phyloP scores from a whole-genome alignment of 2,797 vertebrate genomes.

The Oryzias dopingdopingensis region DNA sequence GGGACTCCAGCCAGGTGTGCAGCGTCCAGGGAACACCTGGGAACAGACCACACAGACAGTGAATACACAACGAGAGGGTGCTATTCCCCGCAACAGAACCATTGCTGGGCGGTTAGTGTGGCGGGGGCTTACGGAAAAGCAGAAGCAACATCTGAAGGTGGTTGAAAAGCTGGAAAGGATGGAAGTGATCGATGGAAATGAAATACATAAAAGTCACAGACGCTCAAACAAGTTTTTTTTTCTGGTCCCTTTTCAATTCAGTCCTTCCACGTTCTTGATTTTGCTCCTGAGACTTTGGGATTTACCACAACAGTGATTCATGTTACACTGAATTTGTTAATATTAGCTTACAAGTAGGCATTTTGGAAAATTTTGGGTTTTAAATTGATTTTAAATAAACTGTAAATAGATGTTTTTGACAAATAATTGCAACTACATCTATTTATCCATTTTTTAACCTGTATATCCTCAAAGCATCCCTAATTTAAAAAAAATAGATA shows the following conservation, averaged over 20 bases:
- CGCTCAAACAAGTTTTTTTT: neutral
- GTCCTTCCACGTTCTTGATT: too few relatives aligned
- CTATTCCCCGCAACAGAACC: slow-evolving; percentile 40
- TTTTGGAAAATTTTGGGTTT: too few relatives aligned
- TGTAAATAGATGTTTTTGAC: too few relatives aligned
- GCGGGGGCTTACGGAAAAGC: neutral
- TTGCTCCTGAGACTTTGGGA: too few relatives aligned
- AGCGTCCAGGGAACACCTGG: slow-evolving; percentile 84
- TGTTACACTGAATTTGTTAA: too few relatives aligned
- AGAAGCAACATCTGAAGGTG: slow-evolving; percentile 14
- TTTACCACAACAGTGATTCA: too few relatives aligned
- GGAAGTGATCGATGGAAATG: slow-evolving; percentile 15
- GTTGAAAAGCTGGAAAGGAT: slow-evolving; percentile 4
- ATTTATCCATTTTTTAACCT: too few relatives aligned
- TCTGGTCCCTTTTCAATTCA: neutral
- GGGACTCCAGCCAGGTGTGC: slow-evolving; percentile 83
- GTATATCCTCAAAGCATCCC: too few relatives aligned
- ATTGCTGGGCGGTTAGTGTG: slow-evolving; percentile 34
- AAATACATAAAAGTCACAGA: slow-evolving; percentile 18
- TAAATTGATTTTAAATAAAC: too few relatives aligned
- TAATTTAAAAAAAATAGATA: too few relatives aligned
- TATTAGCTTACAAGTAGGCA: too few relatives aligned
- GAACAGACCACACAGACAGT: slow-evolving; percentile 34
- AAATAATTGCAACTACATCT: too few relatives aligned
- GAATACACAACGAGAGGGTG: slow-evolving; percentile 26